Evolutionary conservation across 2,797 vertebrate species (phyloP), one percentile per base, ranked within the genome.

Genomic region (Enteromius trimaculatus): DNA sequence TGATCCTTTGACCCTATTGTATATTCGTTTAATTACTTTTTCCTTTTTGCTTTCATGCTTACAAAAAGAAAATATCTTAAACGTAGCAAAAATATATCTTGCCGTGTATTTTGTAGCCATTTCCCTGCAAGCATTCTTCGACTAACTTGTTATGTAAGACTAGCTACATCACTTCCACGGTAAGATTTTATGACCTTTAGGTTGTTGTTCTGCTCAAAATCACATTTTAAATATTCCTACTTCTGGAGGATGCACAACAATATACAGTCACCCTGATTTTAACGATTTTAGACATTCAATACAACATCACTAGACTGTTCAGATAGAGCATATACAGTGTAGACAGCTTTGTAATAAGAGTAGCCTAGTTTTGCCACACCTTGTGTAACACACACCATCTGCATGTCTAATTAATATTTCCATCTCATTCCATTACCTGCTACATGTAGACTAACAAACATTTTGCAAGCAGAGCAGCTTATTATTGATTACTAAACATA

Each of bases 321-420:
- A 55, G 31, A 75, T 31, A 21, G 49, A 14, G 29, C 71, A 34
- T 29, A 74, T 21, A 26, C 44, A 1, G 29, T 34, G 19, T 21
- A 34, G 10, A 21, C 49, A 55, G 49, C 29, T n/a, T 76, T 76
- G 31, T 39, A 76, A 58, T 39, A 58, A 23, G 51, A 6, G 11
- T 58, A 51, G 11, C 51, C 51, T 76, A 58, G 72, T 58, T 76
- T 58, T 23, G 51, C 72, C 72, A 58, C 51, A 76, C 72, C 51
- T 76, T 34, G 34, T 9, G 31, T 55, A 55, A 75, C 51, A 75
- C 1, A 9, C 31, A 75, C 72, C 72, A 39, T 75, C 53, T 58
- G 72, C 21, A 4, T 16, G 13, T 58, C 11, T 58, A 76, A 58
- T 23, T 58, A 5, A 58, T 58, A 58, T 75, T 75, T 55, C 34